Conservation (phyloP, 2,888 invertebrate genomes). For the Drosophila affinis region DNA sequence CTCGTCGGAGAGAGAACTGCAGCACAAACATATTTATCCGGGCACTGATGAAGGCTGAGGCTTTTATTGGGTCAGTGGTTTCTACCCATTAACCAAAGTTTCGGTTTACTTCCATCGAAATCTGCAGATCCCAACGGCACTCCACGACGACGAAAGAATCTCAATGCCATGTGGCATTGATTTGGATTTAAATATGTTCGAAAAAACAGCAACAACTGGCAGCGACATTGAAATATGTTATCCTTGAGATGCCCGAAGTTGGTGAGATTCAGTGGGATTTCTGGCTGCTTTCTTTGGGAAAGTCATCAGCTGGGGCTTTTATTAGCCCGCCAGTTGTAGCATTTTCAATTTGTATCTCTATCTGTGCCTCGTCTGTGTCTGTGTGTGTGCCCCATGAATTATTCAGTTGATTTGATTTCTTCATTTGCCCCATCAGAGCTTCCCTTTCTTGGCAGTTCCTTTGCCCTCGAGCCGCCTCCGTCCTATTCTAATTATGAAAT, state of each 20-base stretch:
- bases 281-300: slow-evolving; percentile 23
- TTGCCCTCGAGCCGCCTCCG: not conserved
- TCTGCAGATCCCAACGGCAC: not conserved
- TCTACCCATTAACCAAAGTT: slow-evolving; percentile 2
- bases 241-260: slow-evolving; percentile 29
- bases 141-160: not conserved
- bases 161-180: not conserved
- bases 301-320: slow-evolving; percentile 35
- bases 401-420: slow-evolving; percentile 38
- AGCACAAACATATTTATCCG: slow-evolving; percentile 10
- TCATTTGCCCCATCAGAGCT: slow-evolving; percentile 7
- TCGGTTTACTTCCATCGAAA: not conserved
- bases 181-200: not conserved
- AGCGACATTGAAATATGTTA: slow-evolving; percentile 4
- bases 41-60: not conserved
- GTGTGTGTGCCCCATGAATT: slow-evolving; percentile 30
- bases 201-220: not conserved
- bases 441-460: slow-evolving; percentile 1
- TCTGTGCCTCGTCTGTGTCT: slow-evolving; percentile 8
- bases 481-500: slow-evolving; percentile 8
- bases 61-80: not conserved
- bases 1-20: slow-evolving; percentile 28
- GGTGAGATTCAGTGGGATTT: slow-evolving; percentile 18
- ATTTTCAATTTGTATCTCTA: slow-evolving; percentile 32
- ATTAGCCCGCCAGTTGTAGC: slow-evolving; percentile 3